These are phyloP conservation scores for Mastomys natalensis DNA, from an alignment of 2,113 vertebrate genomes.

Conservation along the genomic window DNA sequence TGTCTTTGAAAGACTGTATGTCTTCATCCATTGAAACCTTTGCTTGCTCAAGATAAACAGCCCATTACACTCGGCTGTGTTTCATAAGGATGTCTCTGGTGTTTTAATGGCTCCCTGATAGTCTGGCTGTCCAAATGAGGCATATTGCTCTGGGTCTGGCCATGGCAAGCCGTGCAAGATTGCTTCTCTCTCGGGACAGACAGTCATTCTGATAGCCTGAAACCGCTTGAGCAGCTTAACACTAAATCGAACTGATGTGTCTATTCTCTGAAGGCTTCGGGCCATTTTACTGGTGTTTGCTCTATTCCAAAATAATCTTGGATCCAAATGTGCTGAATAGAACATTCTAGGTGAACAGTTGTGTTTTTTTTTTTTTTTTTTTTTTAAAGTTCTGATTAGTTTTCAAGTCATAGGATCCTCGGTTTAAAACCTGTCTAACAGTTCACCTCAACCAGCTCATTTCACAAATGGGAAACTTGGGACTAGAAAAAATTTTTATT, in stretches of 20 bases:
- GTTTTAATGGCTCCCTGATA: slow-evolving; percentile 44
- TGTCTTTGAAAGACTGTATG: slow-evolving; percentile 38
- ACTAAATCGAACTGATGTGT: slow-evolving; percentile 35
- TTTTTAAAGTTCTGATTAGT: slow-evolving; percentile 14
- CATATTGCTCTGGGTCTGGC: not conserved
- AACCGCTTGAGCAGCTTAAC: not conserved
- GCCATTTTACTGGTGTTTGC: slow-evolving; percentile 29
- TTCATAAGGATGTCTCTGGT: slow-evolving; percentile 50
- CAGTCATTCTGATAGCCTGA: slow-evolving; percentile 12
- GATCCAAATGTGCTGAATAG: slow-evolving; percentile 50
- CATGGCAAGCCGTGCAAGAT: not conserved
- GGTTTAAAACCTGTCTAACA: slow-evolving; percentile 12
- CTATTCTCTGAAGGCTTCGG: slow-evolving; percentile 19
- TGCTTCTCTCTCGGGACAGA: slow-evolving; percentile 16
- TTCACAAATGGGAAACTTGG: slow-evolving; percentile 44
- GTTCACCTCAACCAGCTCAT: slow-evolving; percentile 23
- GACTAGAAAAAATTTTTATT: not conserved
- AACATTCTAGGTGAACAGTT: slow-evolving; percentile 45
- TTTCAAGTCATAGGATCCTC: slow-evolving; percentile 27
- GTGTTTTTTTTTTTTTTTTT: no score
- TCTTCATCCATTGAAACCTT: slow-evolving; percentile 51
- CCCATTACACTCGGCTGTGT: not conserved
- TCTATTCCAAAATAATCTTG: slow-evolving; percentile 47
- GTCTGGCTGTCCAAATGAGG: slow-evolving; percentile 11
- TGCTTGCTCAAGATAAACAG: slow-evolving; percentile 53